These are phyloP conservation scores for Paelopatides confundens DNA, from an alignment of 53 echinoderm and acorn worm species.

Conservation along the genomic window DNA sequence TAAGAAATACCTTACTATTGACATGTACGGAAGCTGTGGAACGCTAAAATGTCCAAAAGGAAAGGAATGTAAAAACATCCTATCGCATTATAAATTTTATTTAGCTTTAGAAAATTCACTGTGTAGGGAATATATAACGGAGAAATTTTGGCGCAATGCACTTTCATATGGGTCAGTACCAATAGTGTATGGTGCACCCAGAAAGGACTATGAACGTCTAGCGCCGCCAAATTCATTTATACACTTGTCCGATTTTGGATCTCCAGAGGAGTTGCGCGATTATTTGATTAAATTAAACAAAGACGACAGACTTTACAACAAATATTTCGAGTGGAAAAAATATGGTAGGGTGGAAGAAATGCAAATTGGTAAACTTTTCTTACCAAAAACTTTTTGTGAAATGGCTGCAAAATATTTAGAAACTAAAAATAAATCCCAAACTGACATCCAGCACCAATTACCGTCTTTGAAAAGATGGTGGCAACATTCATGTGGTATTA, in stretches of 20 bases:
- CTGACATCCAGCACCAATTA: background rate
- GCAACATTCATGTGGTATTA: background rate
- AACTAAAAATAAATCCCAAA: background rate
- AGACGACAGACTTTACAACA: constrained; percentile 63
- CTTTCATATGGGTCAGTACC: constrained; percentile 62
- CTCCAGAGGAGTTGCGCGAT: constrained; percentile 9
- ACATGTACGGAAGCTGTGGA: constrained; percentile 73
- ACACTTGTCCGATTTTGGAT: constrained; percentile 67
- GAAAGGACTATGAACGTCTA: constrained; percentile 67
- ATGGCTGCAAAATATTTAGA: constrained; percentile 25
- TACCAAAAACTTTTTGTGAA: constrained; percentile 14
- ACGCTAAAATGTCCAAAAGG: constrained; percentile 53
- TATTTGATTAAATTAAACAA: constrained; percentile 50
- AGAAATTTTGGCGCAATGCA: constrained; percentile 81
- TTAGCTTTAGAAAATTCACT: constrained; percentile 75
- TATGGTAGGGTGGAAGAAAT: constrained; percentile 39
- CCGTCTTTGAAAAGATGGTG: constrained; percentile 28
- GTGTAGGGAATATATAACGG: constrained; percentile 78
- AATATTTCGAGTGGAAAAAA: constrained; percentile 70
- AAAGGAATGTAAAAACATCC: constrained; percentile 30
- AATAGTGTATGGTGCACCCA: constrained; percentile 72
- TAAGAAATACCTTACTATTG: constrained; percentile 58
- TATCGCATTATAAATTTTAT: constrained; percentile 71
- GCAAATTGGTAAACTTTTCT: background rate
- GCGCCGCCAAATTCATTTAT: constrained; percentile 79